Evolutionary conservation across 2,797 vertebrate species (phyloP).

Genomic region (Cetoscarus ocellatus): DNA sequence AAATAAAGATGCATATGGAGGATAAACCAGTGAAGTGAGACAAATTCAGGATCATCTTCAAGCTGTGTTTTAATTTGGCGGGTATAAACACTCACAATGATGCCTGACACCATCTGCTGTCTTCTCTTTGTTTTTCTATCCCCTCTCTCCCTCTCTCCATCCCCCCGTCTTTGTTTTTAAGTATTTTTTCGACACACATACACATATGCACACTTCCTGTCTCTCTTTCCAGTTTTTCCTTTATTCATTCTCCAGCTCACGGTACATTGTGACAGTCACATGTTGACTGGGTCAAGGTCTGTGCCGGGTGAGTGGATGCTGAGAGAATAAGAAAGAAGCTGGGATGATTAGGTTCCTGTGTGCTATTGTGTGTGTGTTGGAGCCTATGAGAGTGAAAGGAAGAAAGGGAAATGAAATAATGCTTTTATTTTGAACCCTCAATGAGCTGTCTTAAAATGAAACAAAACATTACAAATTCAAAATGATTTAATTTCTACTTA

Average conservation of each 20-base stretch:
- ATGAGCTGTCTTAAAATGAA: slow-evolving; percentile 6
- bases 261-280: slow-evolving; percentile 30
- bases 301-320: slow-evolving; percentile 21
- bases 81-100: slow-evolving; percentile 28
- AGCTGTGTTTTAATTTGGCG: slow-evolving; percentile 56
- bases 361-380: slow-evolving; percentile 1
- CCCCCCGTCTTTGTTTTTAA: slow-evolving; percentile 6
- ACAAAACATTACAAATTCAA: slow-evolving; percentile 11
- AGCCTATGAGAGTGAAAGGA: background rate
- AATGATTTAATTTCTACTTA: slow-evolving; percentile 24
- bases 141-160: background rate
- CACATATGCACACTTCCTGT: background rate
- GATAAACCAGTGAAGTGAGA: slow-evolving; percentile 16
- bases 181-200: background rate
- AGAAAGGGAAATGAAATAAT: background rate
- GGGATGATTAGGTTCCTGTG: background rate
- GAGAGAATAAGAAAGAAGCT: slow-evolving; percentile 28
- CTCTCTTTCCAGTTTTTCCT: background rate
- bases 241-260: slow-evolving; percentile 4
- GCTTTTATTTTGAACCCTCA: slow-evolving; percentile 1
- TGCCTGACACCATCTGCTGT: slow-evolving; percentile 52
- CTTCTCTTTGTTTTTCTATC: slow-evolving; percentile 6
- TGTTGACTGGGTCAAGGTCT: slow-evolving; percentile 35
- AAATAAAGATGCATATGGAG: background rate
- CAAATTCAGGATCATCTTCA: slow-evolving; percentile 35